Base-by-base conservation (phyloP, 2,797 vertebrate species). In the Cuniculus paca region DNA sequence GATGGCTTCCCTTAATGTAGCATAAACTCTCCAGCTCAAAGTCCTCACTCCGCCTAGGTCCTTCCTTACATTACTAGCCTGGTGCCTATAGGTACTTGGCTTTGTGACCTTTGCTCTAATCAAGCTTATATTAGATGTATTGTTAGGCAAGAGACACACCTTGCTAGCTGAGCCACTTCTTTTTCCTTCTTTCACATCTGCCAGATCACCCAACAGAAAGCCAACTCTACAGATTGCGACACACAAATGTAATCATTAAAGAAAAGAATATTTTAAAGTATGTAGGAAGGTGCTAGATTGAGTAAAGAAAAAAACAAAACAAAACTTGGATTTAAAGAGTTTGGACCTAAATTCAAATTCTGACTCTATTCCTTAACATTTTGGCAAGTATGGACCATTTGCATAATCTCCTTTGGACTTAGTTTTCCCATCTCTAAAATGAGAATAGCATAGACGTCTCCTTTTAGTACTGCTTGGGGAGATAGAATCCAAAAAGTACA, bases 101-200 rank as follows among this genome's bases (percentile, higher is more conserved):
- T 77, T 42, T 16, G 28, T 65, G 70, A 72, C 70, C 20, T 84
- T 70, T 94, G 83, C 36, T 83, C 63, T 91, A 81, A 75, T 19
- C 60, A 52, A 68, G 16, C 42, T 28, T 78, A 2, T 13, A 60
- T 2, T 45, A 19, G 11, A 72, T 12, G 1, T 12, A 48, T 6
- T 78, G 42, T 79, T 79, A 72, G 12, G 12, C 61, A 87, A 48
- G 28, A 92, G 65, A 60, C 42, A 2, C 6, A 28, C 26, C 61
- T 91, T 34, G 19, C 31, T 60, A 36, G 74, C 77, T 4, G 13
- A 82, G 26, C 54, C 12, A 24, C 78, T 83, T 81, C 7, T 50
- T 92, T 88, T 70, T 48, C 83, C 63, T 90, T 88, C 36, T 79
- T 90, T 94, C 36, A 11, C 16, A 91, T 60, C 70, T 80, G 85